Percentiles rank a stretch among this genome's conserved stretches.
Evolutionary conservation across 2,113 vertebrate species (phyloP).

Genomic region (Menura novaehollandiae): DNA sequence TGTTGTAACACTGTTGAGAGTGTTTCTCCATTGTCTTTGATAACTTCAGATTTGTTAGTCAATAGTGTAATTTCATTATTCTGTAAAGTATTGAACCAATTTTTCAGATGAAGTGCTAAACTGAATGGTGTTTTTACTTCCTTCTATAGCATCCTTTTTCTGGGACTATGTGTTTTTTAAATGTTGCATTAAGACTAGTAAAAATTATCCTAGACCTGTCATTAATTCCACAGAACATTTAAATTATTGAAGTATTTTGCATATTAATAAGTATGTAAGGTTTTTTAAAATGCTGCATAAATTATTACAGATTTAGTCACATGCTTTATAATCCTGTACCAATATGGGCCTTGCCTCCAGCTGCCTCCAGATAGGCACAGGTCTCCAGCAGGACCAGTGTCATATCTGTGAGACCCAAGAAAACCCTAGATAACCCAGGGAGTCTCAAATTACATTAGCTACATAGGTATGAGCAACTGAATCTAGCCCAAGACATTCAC

Average conservation of each 20-base stretch:
- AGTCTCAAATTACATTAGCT: background rate
- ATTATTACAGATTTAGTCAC: conserved; percentile 8
- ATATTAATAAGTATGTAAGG: conserved; percentile 35
- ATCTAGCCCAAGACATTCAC: background rate
- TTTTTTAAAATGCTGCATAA: background rate
- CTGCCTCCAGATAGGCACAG: background rate
- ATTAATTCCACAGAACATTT: conserved; percentile 25
- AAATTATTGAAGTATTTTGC: conserved; percentile 55
- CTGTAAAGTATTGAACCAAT: background rate
- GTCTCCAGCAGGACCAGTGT: background rate
- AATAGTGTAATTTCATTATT: background rate
- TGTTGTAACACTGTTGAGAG: background rate
- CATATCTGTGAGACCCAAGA: background rate
- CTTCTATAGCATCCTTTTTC: background rate
- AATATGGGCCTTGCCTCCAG: background rate
- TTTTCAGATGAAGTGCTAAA: conserved; percentile 18
- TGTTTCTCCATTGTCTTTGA: background rate
- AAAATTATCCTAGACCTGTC: background rate
- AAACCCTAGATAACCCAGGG: background rate
- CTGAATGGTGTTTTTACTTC: conserved; percentile 5
- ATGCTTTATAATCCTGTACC: background rate
- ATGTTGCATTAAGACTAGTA: background rate
- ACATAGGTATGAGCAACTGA: background rate
- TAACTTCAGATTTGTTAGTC: background rate
- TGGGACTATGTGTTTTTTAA: conserved; percentile 33